Evolutionary conservation across 2,113 vertebrate genomes (phyloP).

Genomic region (Xenus cinereus): DNA sequence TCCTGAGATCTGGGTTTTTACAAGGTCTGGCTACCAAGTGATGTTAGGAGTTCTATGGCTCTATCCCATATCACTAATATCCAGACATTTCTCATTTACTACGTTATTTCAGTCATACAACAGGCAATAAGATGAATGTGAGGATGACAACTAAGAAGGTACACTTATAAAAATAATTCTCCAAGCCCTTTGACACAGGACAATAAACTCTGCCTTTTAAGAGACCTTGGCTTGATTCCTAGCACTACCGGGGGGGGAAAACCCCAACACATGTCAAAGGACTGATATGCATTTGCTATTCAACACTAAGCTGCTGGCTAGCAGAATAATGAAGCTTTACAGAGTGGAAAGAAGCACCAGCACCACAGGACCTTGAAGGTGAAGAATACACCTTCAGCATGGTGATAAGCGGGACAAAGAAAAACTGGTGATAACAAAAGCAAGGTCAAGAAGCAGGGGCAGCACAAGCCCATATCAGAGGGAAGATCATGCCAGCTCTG

Average conservation of each 20-base stretch:
- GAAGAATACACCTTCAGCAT: background rate
- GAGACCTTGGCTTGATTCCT: background rate
- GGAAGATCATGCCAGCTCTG: background rate
- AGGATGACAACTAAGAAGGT: background rate
- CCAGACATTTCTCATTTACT: background rate
- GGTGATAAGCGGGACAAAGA: background rate
- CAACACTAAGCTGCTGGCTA: background rate
- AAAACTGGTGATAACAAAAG: background rate
- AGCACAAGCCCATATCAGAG: background rate
- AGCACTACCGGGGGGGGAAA: background rate
- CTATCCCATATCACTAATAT: background rate
- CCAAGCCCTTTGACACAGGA: background rate
- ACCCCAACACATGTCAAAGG: background rate
- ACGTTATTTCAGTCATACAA: background rate
- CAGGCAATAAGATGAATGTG: background rate
- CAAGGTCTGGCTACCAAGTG: background rate
- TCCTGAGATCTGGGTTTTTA: background rate
- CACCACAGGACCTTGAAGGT: background rate
- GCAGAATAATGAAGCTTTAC: background rate
- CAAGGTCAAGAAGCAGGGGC: slow-evolving; percentile 6
- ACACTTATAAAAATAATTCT: background rate
- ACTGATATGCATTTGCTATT: background rate
- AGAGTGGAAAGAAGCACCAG: background rate
- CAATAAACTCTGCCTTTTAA: background rate
- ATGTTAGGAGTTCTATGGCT: background rate